These are phyloP conservation scores for Heliconius congener DNA, from an alignment of 1,140 invertebrate species.

Conservation along the genomic window DNA sequence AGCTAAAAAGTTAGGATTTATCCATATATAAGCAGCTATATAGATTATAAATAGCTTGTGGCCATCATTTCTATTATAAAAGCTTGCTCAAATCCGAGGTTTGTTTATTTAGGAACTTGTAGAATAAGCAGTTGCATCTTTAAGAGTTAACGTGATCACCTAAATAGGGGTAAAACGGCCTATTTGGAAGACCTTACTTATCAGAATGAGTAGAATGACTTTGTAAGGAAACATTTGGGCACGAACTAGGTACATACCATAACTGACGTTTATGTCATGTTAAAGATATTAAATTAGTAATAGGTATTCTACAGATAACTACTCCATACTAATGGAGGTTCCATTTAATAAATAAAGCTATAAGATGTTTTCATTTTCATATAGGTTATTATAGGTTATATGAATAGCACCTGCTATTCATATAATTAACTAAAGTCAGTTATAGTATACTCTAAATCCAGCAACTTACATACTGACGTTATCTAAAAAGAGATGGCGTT, in stretches of 20 bases:
- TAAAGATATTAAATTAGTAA: background rate
- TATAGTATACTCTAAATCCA: too few species aligned
- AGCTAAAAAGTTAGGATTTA: too few species aligned
- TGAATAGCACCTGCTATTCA: too few species aligned
- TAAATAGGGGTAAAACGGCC: conserved; percentile 34
- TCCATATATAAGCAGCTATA: too few species aligned
- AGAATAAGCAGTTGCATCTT: conserved; percentile 45
- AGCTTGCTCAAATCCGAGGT: conserved; percentile 17
- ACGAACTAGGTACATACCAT: background rate
- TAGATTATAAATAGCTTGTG: too few species aligned
- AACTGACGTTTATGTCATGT: background rate
- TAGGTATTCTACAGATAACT: too few species aligned
- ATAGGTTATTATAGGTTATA: too few species aligned
- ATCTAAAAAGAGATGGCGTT: background rate
- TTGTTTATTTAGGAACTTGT: conserved; percentile 47
- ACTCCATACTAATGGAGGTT: too few species aligned
- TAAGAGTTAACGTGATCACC: conserved; percentile 37
- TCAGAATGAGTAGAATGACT: conserved; percentile 35
- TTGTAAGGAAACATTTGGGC: conserved; percentile 26
- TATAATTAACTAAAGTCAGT: too few species aligned
- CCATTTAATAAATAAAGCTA: too few species aligned
- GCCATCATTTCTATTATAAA: conserved; percentile 23
- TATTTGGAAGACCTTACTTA: conserved; percentile 34
- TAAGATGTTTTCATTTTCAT: too few species aligned
- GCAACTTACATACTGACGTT: too few species aligned